Evolutionary conservation across 2,888 invertebrate species (phyloP).

Genomic region (Lymantria dispar): DNA sequence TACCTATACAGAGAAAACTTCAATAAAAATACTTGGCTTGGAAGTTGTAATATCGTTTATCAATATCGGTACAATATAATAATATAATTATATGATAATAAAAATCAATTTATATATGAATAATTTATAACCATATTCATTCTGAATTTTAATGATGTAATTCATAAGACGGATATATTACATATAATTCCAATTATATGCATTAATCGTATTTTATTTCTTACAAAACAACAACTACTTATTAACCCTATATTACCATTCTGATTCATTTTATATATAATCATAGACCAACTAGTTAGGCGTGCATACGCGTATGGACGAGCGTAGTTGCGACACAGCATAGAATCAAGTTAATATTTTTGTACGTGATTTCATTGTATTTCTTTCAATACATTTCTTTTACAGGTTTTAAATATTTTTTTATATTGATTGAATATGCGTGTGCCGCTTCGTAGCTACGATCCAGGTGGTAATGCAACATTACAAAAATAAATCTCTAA

Average conservation of each 20-base stretch:
- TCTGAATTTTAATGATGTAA: conserved; percentile 61
- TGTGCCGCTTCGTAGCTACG: conserved; percentile 15
- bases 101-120: conserved; percentile 79
- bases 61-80: conserved; percentile 66
- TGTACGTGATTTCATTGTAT: too few relatives aligned
- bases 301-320: conserved; percentile 46
- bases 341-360: not conserved
- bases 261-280: conserved; percentile 48
- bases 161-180: conserved; percentile 81
- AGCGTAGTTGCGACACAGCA: conserved; percentile 18
- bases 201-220: conserved; percentile 71
- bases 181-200: conserved; percentile 78
- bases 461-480: conserved; percentile 48
- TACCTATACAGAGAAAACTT: conserved; percentile 57
- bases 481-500: conserved; percentile 70
- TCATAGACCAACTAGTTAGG: conserved; percentile 70
- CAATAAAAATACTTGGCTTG: conserved; percentile 36
- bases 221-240: conserved; percentile 81
- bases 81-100: conserved; percentile 59
- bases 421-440: conserved; percentile 6
- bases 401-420: too few relatives aligned
- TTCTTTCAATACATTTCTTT: too few relatives aligned
- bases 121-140: conserved; percentile 71
- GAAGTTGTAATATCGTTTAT: conserved; percentile 48
- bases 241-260: conserved; percentile 67